Evolutionary conservation across 2,113 vertebrate genomes (phyloP).

Genomic region (Suncus etruscus): DNA sequence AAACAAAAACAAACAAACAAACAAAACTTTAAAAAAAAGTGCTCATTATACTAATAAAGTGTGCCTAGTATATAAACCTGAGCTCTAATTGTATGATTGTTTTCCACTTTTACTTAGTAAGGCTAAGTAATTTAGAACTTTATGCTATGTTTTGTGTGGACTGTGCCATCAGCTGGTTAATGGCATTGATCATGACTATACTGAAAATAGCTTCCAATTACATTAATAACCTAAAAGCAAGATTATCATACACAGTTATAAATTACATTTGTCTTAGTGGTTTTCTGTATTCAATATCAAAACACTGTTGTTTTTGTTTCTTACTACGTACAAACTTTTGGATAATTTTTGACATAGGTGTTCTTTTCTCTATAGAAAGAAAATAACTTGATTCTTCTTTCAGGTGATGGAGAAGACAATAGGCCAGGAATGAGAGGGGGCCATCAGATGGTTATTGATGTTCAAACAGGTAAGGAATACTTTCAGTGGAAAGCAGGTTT

Average conservation of each 20-base stretch:
- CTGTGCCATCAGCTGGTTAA: background rate
- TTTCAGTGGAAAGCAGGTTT: background rate
- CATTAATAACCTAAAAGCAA: conserved; percentile 34
- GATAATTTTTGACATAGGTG: conserved; percentile 15
- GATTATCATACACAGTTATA: conserved; percentile 7
- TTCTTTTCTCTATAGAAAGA: background rate
- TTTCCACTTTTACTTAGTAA: background rate
- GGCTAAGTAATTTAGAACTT: conserved; percentile 2
- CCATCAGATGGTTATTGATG: conserved; percentile 99
- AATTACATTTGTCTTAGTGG: conserved; percentile 37
- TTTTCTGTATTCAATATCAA: conserved; percentile 33
- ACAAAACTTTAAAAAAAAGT: background rate
- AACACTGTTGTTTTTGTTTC: conserved; percentile 59
- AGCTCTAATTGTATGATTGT: conserved; percentile 12
- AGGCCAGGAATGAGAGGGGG: conserved; percentile 98
- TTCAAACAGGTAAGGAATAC: conserved; percentile 94
- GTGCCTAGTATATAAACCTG: background rate
- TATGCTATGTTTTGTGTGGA: conserved; percentile 5
- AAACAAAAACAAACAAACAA: too few relatives aligned
- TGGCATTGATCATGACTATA: conserved; percentile 26
- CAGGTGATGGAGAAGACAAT: conserved; percentile 97
- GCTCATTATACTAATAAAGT: background rate
- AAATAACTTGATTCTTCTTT: conserved; percentile 36
- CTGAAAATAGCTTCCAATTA: conserved; percentile 41
- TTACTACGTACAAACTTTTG: background rate